Evolutionary conservation across 1,140 invertebrate species (phyloP), one percentile per base, ranked within the genome.

Genomic region (Wasmannia auropunctata): DNA sequence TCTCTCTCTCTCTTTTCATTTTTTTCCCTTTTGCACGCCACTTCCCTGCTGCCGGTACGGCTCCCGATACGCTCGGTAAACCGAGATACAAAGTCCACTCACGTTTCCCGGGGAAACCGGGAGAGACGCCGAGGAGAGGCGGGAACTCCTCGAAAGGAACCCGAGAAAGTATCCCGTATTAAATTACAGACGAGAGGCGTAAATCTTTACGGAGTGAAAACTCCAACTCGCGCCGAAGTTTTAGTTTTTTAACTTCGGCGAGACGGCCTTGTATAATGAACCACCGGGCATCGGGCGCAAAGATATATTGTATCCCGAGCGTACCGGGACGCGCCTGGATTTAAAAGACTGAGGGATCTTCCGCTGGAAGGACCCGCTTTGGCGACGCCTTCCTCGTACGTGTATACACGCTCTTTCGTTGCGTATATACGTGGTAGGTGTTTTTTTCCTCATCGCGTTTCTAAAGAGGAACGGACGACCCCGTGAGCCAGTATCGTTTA

Each of bases 151-250:
- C 81, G 89, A 88, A 83, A 90, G 89, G 86, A 90, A 90, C 89
- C 87, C 81, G 62, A 75, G 83, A 72, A 91, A 90, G 88, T 91
- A 91, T 91, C 84, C 84, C 87, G 83, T 90, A 91, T 90, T 91
- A 90, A 91, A 91, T 91, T 91, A 91, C 89, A 90, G 90, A 88
- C 89, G 88, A 77, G 76, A 77, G 88, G 89, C 89, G 88, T 90
- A 90, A 90, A 90, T 90, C 89, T 90, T 90, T 74, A 85, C 81
- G 58, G 87, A 62, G 74, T 75, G 86, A 80, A 85, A 89, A 74
- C 83, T 79, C 67, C 87, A 65, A 72, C 79, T 80, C 60, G 37
- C 83, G 58, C 72, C 34, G 56, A 84, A 90, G 86, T 90, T 75
- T 77, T 60, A 85, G 25, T 76, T 80, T 69, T 69, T 62, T 37